Evolutionary conservation across 2,113 vertebrate species (phyloP).

Genomic region (Bungarus multicinctus): DNA sequence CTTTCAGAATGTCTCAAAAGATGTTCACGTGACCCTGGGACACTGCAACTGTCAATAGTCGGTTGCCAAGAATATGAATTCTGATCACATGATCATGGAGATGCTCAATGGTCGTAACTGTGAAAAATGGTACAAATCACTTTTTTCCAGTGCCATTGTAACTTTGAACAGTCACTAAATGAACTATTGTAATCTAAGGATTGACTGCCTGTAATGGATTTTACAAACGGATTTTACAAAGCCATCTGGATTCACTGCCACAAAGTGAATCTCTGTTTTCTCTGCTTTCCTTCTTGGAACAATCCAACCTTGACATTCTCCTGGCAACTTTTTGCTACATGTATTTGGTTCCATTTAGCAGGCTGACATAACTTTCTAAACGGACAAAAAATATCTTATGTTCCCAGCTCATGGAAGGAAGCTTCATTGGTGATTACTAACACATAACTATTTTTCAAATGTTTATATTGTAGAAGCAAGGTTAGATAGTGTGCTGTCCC

Average conservation of each 20-base stretch:
- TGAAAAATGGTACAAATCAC: not conserved
- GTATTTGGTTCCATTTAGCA: slow-evolving; percentile 30
- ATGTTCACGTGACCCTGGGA: not conserved
- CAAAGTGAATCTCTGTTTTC: slow-evolving; percentile 41
- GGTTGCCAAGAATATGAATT: not conserved
- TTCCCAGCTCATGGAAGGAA: slow-evolving; percentile 30
- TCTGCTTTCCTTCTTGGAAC: not conserved
- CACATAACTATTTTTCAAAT: slow-evolving; percentile 41
- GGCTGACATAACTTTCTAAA: slow-evolving; percentile 7
- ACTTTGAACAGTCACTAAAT: not conserved
- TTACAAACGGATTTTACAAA: slow-evolving; percentile 45
- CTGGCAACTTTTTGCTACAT: not conserved
- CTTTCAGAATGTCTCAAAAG: not conserved
- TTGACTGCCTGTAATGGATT: not conserved
- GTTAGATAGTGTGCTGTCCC: no score
- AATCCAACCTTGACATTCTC: slow-evolving; percentile 34
- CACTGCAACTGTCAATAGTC: not conserved
- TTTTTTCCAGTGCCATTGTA: not conserved
- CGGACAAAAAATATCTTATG: slow-evolving; percentile 1
- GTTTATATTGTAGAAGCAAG: slow-evolving; percentile 31
- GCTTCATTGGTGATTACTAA: slow-evolving; percentile 61
- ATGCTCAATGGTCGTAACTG: not conserved
- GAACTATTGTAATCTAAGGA: not conserved
- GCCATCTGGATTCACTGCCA: slow-evolving; percentile 30
- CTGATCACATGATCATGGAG: not conserved